Base-by-base conservation (phyloP, 2,888 invertebrate species). In the Spilosoma lubricipeda region DNA sequence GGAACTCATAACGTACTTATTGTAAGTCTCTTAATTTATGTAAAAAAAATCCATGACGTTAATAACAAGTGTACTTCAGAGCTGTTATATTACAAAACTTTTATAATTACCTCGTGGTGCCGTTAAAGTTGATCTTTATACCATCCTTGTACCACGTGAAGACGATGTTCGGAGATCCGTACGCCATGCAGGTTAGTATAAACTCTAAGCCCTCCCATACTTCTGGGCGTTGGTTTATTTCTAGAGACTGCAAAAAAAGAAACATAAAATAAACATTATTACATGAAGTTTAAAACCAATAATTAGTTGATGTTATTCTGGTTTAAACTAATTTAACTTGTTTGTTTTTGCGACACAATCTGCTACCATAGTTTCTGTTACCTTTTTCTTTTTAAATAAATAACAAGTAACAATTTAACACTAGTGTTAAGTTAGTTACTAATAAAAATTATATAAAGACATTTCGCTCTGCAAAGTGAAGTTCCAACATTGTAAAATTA, bases 91-190 rank as follows among this genome's bases (percentile, higher is more conserved):
- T 65, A 66, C 23, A 30, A 63, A 63, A 63, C 36, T 59, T 42
- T 70, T 59, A 20, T 20, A 70, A 63, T 76, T 63, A 94, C 98
- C 98, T 97, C 70, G 96, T 97, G 27, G 97, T 97, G 82, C 97
- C 97, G 78, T 97, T 97, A 84, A 97, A 97, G 91, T 98, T 98
- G 78, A 98, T 97, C 82, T 96, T 96, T 81, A 97, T 96, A 11
- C 97, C 97, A 88, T 98, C 98, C 91, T 98, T 98, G 94, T 97
- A 98, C 98, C 98, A 98, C 52, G 97, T 96, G 90, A 98, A 98
- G 74, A 95, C 96, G 88, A 98, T 97, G 82, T 97, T 96, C 0
- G 97, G 96, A 66, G 98, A 98, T 71, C 98, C 98, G 88, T 97
- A 97, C 45, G 98, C 98, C 82, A 97, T 96, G 88, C 98, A 98